Evolutionary conservation across 2,113 vertebrate genomes (phyloP).

Genomic region (Lagenorhynchus albirostris): DNA sequence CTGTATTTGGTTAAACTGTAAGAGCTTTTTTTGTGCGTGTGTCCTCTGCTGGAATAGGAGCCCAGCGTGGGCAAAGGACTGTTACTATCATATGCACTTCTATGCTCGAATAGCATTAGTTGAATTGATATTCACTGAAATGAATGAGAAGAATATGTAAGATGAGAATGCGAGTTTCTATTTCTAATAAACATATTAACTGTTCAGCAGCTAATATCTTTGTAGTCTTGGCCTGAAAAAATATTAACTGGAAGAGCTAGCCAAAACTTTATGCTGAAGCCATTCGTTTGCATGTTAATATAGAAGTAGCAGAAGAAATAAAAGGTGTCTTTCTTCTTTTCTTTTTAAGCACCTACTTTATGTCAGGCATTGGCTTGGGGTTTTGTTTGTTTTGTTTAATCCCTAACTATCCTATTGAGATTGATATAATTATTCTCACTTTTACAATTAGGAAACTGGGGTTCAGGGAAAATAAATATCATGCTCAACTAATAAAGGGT

Average conservation of each 20-base stretch:
- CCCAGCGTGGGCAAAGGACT: not conserved
- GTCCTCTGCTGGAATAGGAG: not conserved
- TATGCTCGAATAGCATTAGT: not conserved
- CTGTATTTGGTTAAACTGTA: not conserved
- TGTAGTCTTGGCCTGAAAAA: not conserved
- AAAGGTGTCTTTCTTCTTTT: not conserved
- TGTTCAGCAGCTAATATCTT: not conserved
- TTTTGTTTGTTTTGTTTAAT: conserved; percentile 20
- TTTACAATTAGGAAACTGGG: not conserved
- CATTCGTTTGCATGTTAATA: not conserved
- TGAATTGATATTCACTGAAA: not conserved
- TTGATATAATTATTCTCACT: not conserved
- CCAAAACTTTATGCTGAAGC: not conserved
- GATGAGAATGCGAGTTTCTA: not conserved
- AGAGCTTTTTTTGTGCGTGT: not conserved
- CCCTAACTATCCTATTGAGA: not conserved
- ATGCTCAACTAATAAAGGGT: not conserved
- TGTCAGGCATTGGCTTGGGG: not conserved
- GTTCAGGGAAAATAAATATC: not conserved
- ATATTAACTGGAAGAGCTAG: not conserved
- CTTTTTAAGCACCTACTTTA: not conserved
- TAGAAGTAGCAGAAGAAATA: not conserved
- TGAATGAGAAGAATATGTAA: conserved; percentile 7
- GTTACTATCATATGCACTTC: not conserved
- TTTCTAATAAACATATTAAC: conserved; percentile 15